Evolutionary conservation across 2,888 invertebrate species (phyloP).

Genomic region (Elaeidobius kamerunicus): DNA sequence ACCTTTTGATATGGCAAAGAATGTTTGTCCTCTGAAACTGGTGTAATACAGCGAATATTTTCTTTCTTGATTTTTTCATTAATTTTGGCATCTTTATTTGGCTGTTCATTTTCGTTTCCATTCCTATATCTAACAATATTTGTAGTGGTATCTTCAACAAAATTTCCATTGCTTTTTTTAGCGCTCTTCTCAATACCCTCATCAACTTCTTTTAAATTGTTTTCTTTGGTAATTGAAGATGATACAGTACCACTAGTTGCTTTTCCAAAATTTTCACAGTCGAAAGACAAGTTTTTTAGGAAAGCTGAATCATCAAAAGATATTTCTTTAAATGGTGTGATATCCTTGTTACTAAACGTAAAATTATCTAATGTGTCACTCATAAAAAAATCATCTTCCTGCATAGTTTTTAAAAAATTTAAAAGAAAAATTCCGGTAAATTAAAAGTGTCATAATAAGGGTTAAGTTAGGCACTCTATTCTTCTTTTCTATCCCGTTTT

Average conservation of each 20-base stretch:
- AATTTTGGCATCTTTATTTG: not conserved
- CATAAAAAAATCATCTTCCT: slow-evolving; percentile 34
- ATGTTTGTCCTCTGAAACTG: not conserved
- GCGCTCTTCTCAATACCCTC: not conserved
- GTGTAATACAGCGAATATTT: too few relatives aligned
- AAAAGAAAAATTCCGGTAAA: not conserved
- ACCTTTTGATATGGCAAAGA: too few relatives aligned
- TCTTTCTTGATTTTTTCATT: not conserved
- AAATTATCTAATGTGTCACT: slow-evolving; percentile 43
- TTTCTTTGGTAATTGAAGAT: not conserved
- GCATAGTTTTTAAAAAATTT: slow-evolving; percentile 20
- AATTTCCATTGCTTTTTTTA: not conserved
- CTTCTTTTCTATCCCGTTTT: not conserved
- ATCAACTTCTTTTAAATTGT: not conserved
- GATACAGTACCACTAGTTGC: not conserved
- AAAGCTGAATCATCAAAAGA: slow-evolving; percentile 42
- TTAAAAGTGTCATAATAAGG: slow-evolving; percentile 6
- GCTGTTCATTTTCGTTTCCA: not conserved
- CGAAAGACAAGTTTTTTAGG: slow-evolving; percentile 28
- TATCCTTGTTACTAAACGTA: slow-evolving; percentile 26
- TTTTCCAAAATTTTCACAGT: slow-evolving; percentile 9
- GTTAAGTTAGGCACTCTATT: slow-evolving; percentile 2
- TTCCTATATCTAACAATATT: not conserved
- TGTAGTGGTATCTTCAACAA: not conserved
- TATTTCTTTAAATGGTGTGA: slow-evolving; percentile 31